These are phyloP conservation scores for Drosophila hamatofila DNA, from an alignment of 2,888 invertebrate genomes.

Conservation along the genomic window DNA sequence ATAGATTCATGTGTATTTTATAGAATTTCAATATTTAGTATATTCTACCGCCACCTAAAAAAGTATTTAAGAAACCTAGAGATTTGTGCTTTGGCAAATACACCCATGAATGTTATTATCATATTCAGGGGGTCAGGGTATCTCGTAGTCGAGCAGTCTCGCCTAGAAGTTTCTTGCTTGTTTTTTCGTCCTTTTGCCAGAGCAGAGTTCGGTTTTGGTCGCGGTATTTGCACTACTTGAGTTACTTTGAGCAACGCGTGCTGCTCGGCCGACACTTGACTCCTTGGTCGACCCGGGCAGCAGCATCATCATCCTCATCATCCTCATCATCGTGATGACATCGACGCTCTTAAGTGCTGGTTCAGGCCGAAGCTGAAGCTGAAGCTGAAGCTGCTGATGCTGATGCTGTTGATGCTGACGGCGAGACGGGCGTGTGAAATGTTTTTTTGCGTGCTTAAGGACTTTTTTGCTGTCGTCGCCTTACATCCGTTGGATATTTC, in stretches of 20 bases:
- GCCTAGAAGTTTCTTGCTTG: background rate
- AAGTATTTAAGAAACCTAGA: too few relatives aligned
- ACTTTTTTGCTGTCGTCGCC: constrained; percentile 57
- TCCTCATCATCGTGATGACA: background rate
- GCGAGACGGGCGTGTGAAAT: constrained; percentile 14
- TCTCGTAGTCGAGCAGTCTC: too few relatives aligned
- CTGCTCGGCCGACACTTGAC: constrained; percentile 68
- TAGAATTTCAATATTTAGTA: too few relatives aligned
- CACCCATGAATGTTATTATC: too few relatives aligned
- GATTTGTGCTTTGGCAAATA: too few relatives aligned
- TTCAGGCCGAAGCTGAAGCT: background rate
- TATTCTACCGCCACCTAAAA: too few relatives aligned
- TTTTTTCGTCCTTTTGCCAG: constrained; percentile 1
- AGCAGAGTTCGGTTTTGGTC: constrained; percentile 23
- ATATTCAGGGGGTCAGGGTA: too few relatives aligned
- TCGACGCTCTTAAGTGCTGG: background rate
- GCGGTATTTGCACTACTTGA: constrained; percentile 64
- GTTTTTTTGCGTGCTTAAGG: constrained; percentile 69
- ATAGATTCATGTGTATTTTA: too few relatives aligned
- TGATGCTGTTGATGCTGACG: background rate
- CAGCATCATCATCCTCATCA: background rate
- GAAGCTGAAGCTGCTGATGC: background rate
- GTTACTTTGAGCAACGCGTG: constrained; percentile 69
- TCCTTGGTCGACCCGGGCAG: constrained; percentile 35
- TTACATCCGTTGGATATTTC: constrained; percentile 52